Evolutionary conservation across 2,888 invertebrate genomes (phyloP), one percentile per base, ranked within the genome.

Genomic region (Callyntrura guangdongensis): DNA sequence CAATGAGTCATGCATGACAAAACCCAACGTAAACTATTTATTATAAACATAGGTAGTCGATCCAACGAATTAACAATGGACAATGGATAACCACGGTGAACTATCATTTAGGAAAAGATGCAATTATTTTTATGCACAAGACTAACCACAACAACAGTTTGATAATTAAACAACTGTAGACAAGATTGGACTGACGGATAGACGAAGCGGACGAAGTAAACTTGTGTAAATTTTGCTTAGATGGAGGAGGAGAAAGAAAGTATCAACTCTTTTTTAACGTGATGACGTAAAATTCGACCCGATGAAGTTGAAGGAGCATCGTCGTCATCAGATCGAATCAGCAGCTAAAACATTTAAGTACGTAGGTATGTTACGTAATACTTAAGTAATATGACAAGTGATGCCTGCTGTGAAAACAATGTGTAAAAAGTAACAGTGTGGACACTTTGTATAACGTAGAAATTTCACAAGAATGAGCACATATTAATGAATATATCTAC

Each of bases 301-400:
- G 74, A 74, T 77, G 27, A 79, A 79, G 56, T 11, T 79, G 27
- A 79, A 59, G 79, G 56, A 56, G 53, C 77, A 53, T 77, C 77
- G 53, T 77, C 77, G 25, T 77, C 77, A 77, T 77, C 77, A 59
- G 79, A 56, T 79, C n/a, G 27, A 79, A 56, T 56, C 53, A 3
- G 14, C 56, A 36, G 27, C 49, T 20, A 74, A 74, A 36, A 67
- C 67, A 22, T 27, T n/a, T 27, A 69, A 22, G 25, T 69, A 3
- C 27, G 9, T 53, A 14, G 20, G 47, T 11, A 49, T 4, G 56
- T 79, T 79, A 56, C 79, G 79, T 27, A 27, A 56, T 20, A 64
- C 6, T 2, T 36, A 69, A 36, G 8, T 69, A 22, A 47, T 6
- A 14, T 72, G 56, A 79, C 53, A 74, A 79, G 77, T 53, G 12